Evolutionary conservation across 2,888 invertebrate species (phyloP).

Genomic region (Sinhomidia bicolor): DNA sequence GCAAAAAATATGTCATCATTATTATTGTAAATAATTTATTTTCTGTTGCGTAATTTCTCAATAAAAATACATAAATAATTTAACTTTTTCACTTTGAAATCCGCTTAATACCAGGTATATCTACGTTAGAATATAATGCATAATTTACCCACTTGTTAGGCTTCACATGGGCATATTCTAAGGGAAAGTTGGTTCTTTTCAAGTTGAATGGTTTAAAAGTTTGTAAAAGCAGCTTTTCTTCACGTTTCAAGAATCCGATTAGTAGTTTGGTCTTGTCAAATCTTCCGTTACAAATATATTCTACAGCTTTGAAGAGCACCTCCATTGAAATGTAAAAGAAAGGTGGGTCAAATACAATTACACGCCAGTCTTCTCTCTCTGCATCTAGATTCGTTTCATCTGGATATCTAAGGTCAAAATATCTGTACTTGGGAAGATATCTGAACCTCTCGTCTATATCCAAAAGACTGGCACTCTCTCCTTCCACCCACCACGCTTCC

Average conservation of each 20-base stretch:
- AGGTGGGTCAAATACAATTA: slow-evolving; percentile 78
- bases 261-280: slow-evolving; percentile 75
- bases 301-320: slow-evolving; percentile 75
- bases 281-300: slow-evolving; percentile 73
- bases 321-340: slow-evolving; percentile 78
- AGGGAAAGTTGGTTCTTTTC: slow-evolving; percentile 73
- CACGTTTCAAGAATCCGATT: slow-evolving; percentile 76
- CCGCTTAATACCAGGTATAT: slow-evolving; percentile 77
- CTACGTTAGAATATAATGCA: slow-evolving; percentile 78
- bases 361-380: slow-evolving; percentile 73
- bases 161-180: slow-evolving; percentile 78
- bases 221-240: slow-evolving; percentile 74
- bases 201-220: slow-evolving; percentile 74
- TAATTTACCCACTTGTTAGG: slow-evolving; percentile 79
- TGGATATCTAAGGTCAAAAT: slow-evolving; percentile 77
- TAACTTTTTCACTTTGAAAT: neutral
- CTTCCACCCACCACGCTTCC: slow-evolving; percentile 75
- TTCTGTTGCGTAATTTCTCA: too few species aligned
- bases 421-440: slow-evolving; percentile 77
- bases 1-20: too few species aligned
- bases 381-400: slow-evolving; percentile 51
- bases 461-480: slow-evolving; percentile 74
- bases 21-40: too few species aligned
- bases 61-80: too few species aligned
- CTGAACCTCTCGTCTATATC: slow-evolving; percentile 78